Evolutionary conservation across 2,888 invertebrate genomes (phyloP).

Genomic region (Orthosia cruda): DNA sequence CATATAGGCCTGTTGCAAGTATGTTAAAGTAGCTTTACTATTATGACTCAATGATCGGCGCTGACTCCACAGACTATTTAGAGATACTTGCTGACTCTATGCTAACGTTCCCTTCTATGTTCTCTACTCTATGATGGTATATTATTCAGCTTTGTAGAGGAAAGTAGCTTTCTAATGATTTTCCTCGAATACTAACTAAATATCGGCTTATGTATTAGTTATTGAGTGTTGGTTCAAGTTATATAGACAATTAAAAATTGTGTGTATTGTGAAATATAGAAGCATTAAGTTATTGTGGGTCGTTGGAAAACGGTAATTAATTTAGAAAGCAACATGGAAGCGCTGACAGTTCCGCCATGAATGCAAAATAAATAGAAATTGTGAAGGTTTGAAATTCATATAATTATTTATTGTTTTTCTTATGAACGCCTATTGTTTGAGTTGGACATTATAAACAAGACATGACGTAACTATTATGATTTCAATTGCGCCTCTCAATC

Average conservation of each 20-base stretch:
- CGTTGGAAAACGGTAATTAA: constrained; percentile 70
- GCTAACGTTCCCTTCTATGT: constrained; percentile 45
- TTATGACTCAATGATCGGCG: not conserved
- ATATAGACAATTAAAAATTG: constrained; percentile 27
- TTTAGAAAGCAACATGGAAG: constrained; percentile 92
- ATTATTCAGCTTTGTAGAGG: constrained; percentile 77
- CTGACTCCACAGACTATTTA: no score
- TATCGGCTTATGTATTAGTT: constrained; percentile 55
- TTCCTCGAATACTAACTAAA: constrained; percentile 73
- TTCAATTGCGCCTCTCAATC: constrained; percentile 52
- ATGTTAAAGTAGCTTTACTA: not conserved
- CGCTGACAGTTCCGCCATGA: constrained; percentile 92
- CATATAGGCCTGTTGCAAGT: not conserved
- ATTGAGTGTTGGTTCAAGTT: constrained; percentile 37
- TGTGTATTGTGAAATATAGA: constrained; percentile 51
- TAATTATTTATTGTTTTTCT: constrained; percentile 70
- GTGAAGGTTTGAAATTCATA: constrained; percentile 82
- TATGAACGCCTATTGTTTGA: constrained; percentile 70
- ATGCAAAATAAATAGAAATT: constrained; percentile 92
- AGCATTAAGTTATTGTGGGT: constrained; percentile 42
- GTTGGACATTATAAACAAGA: constrained; percentile 64
- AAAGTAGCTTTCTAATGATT: constrained; percentile 90
- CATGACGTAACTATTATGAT: constrained; percentile 65
- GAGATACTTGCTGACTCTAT: constrained; percentile 44
- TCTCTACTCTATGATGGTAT: constrained; percentile 76